Evolutionary conservation across 2,888 invertebrate genomes (phyloP).

Genomic region (Melieria crassipennis): DNA sequence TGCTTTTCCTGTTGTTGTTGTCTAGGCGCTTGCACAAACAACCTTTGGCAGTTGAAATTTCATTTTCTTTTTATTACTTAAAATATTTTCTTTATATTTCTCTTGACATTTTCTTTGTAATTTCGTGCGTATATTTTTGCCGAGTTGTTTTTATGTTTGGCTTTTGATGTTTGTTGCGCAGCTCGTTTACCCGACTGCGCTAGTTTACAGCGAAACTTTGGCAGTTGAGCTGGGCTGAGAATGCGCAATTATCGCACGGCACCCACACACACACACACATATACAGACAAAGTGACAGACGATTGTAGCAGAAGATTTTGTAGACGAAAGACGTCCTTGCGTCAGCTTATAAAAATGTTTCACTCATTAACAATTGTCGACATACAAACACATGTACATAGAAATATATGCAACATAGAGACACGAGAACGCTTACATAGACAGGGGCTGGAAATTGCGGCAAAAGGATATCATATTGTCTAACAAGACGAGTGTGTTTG

Average conservation of each 20-base stretch:
- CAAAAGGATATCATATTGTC: slow-evolving; percentile 47
- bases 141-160: no score
- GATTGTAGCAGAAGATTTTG: neutral
- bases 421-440: slow-evolving; percentile 44
- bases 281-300: neutral
- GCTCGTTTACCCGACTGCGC: no score
- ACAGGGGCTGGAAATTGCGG: slow-evolving; percentile 51
- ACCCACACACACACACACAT: neutral
- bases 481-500: slow-evolving; percentile 17
- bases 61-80: no score
- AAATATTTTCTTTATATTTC: no score
- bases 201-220: slow-evolving; percentile 5
- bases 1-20: no score
- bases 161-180: no score
- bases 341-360: slow-evolving; percentile 10
- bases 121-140: no score
- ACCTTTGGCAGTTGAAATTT: no score
- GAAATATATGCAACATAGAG: slow-evolving; percentile 5
- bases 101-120: no score
- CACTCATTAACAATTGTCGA: slow-evolving; percentile 17
- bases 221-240: slow-evolving; percentile 20
- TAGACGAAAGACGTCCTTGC: neutral
- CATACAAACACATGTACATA: neutral
- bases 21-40: no score
- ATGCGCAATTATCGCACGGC: slow-evolving; percentile 21